Percentiles rank a stretch among this genome's conserved stretches.
These are phyloP conservation scores for Dascillus cervinus DNA, from an alignment of 2,888 invertebrate genomes.

Conservation along the genomic window DNA sequence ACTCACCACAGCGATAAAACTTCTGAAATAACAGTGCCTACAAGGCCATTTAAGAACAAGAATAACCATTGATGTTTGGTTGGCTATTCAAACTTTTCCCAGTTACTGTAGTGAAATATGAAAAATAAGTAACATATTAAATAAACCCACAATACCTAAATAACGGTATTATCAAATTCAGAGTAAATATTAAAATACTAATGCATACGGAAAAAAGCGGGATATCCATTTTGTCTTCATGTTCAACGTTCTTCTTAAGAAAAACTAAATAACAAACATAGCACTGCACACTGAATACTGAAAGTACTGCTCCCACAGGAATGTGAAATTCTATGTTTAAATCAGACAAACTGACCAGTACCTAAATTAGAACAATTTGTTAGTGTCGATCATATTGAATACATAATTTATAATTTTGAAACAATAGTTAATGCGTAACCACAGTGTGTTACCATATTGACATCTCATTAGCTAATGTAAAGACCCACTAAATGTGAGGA, in stretches of 20 bases:
- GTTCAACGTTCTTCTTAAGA: slow-evolving; percentile 76
- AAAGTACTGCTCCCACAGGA: slow-evolving; percentile 71
- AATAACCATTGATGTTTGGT: slow-evolving; percentile 71
- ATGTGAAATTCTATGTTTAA: slow-evolving; percentile 56
- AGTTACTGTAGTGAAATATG: slow-evolving; percentile 70
- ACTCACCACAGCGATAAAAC: slow-evolving; percentile 85
- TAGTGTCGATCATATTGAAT: slow-evolving; percentile 2
- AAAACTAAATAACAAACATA: slow-evolving; percentile 88
- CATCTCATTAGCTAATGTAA: too few species aligned
- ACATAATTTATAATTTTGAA: slow-evolving; percentile 2
- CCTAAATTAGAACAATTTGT: slow-evolving; percentile 14
- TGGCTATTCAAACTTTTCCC: slow-evolving; percentile 83
- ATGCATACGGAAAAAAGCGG: slow-evolving; percentile 92
- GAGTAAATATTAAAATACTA: too few species aligned
- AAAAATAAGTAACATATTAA: slow-evolving; percentile 84
- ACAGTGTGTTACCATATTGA: too few species aligned
- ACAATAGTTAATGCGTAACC: too few species aligned
- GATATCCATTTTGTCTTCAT: slow-evolving; percentile 90
- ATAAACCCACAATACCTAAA: slow-evolving; percentile 87
- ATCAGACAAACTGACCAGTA: slow-evolving; percentile 69
- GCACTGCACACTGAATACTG: slow-evolving; percentile 78
- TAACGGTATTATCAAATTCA: too few species aligned
- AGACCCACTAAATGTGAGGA: too few species aligned
- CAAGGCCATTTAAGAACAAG: slow-evolving; percentile 75
- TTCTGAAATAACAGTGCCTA: slow-evolving; percentile 88